Evolutionary conservation across 2,797 vertebrate species (phyloP), one percentile per base, ranked within the genome.

Genomic region (Hoplostethus atlanticus): DNA sequence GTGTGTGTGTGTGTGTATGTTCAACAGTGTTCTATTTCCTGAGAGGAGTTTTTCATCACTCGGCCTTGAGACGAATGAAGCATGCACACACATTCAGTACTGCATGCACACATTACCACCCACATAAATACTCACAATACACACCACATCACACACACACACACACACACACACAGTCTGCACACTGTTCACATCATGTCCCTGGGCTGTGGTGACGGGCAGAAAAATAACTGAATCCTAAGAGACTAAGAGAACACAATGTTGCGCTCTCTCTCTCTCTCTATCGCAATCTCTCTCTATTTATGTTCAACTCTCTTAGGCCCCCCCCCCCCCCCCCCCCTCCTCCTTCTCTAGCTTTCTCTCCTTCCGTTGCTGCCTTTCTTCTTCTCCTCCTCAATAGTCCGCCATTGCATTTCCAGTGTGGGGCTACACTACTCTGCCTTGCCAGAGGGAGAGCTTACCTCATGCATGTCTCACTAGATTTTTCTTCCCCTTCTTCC

Each of bases 11-110:
- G 60, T 46, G 65, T 51, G 46, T 68, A 68, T 67, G 48, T 67
- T 70, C 53, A 50, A 17, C 71, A 69, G 60, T 68, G 72, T 76
- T 80, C 71, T 87, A 72, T 85, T 87, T 81, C 82, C 78, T 62
- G 77, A 82, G 85, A 74, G 68, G 79, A 84, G 65, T 72, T 76
- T 91, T 92, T 91, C 87, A 83, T 88, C 87, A 54, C 79, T 68
- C 80, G 90, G 90, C 91, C 90, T 93, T 92, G 89, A 85, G 91
- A 85, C 71, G 62, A 88, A 83, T 81, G 82, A 85, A 88, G 86
- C 73, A 51, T 69, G 68, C 76, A 77, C 87, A 81, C 64, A 77
- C 81, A 85, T 89, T 88, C 74, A 83, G 48, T 61, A 76, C 84
- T 62, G 70, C 88, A 58, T 36, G 59, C 81, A 80, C 88, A 84